A percentile compares a stretch with the other conserved stretches of the same genome.
Conservation (phyloP, 2,888 invertebrate species). For the Euphydryas editha region DNA sequence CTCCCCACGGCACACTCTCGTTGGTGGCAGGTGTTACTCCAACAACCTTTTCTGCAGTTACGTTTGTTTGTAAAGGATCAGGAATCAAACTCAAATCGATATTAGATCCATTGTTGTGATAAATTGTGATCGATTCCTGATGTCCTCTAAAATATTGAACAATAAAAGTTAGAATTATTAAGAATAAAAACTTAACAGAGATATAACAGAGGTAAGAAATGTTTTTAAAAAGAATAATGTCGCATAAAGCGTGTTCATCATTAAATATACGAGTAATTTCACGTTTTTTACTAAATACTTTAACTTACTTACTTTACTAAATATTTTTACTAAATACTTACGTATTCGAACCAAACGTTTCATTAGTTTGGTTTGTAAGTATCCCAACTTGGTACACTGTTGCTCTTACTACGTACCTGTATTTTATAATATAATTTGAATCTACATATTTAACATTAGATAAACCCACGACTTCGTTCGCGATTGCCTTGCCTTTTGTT, state of each 20-base stretch:
- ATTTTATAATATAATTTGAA: conserved; percentile 27
- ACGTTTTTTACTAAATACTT: too few relatives aligned
- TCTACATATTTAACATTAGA: too few relatives aligned
- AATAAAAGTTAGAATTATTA: too few relatives aligned
- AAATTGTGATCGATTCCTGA: conserved; percentile 70
- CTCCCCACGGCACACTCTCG: conserved; percentile 49
- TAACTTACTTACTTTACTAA: too few relatives aligned
- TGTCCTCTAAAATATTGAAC: conserved; percentile 48
- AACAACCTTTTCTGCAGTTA: conserved; percentile 67
- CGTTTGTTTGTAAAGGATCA: conserved; percentile 64
- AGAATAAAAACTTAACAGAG: too few relatives aligned
- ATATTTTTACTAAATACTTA: conserved; percentile 28
- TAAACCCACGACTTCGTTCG: too few relatives aligned
- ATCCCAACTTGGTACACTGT: conserved; percentile 75
- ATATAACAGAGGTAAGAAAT: too few relatives aligned
- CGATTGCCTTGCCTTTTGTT: too few relatives aligned
- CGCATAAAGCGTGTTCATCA: too few relatives aligned
- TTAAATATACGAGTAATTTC: too few relatives aligned
- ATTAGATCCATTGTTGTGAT: conserved; percentile 62
- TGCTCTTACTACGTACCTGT: conserved; percentile 72
- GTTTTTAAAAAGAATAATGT: not conserved
- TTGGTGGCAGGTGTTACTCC: conserved; percentile 58
- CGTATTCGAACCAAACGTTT: conserved; percentile 39
- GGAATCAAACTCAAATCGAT: conserved; percentile 62
- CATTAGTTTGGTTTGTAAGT: conserved; percentile 66